These are phyloP conservation scores for Drosophila eohydei DNA, from an alignment of 2,888 invertebrate genomes.

Conservation along the genomic window DNA sequence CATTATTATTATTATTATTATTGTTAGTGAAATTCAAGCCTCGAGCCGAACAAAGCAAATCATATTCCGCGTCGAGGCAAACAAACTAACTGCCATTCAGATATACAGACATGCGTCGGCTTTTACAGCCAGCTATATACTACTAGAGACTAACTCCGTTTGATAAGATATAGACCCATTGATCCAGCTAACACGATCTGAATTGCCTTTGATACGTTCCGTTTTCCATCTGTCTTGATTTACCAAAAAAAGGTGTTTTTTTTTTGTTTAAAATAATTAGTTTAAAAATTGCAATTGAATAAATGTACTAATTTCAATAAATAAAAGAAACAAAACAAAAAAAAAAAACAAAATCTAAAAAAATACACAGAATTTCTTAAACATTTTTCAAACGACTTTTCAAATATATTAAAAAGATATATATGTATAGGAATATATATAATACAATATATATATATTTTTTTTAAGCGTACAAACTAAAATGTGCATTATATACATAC, in stretches of 20 bases:
- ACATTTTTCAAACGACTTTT: constrained; percentile 29
- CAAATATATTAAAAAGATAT: constrained; percentile 5
- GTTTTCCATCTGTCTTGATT: background rate
- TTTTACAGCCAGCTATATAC: constrained; percentile 10
- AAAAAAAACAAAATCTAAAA: constrained; percentile 7
- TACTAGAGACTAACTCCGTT: constrained; percentile 3
- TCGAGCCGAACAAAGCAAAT: no score
- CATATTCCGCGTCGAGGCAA: background rate
- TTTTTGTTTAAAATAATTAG: constrained; percentile 11
- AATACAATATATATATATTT: constrained; percentile 40
- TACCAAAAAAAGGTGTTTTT: background rate
- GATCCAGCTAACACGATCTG: background rate
- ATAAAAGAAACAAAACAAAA: constrained; percentile 6
- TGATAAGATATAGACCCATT: background rate
- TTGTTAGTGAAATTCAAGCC: constrained; percentile 65
- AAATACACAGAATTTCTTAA: constrained; percentile 28
- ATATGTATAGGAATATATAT: constrained; percentile 9
- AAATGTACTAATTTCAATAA: constrained; percentile 19
- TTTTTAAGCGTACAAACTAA: constrained; percentile 49
- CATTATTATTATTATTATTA: constrained; percentile 37
- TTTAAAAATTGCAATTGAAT: constrained; percentile 11
- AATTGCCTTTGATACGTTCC: background rate
- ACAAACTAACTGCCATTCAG: constrained; percentile 35
- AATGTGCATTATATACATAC: constrained; percentile 43
- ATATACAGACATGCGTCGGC: background rate